Base-by-base conservation (phyloP, 92 coral and sea anemone genomes). In the Epizoanthus scotinus region DNA sequence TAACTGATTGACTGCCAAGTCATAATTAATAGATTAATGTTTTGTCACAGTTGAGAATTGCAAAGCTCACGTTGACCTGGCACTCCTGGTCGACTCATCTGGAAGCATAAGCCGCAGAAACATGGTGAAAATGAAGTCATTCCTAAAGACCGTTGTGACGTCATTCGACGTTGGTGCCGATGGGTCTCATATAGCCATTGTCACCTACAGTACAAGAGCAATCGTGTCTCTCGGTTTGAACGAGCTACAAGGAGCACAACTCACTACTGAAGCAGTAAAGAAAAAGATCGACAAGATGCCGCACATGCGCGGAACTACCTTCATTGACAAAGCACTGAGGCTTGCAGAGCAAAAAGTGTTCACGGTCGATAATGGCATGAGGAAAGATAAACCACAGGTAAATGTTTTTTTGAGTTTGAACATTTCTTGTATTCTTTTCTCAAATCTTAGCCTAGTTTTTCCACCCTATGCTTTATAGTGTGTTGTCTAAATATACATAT, bases 41-140 rank as follows among this genome's bases (percentile, higher is more conserved):
- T 17, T 26, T 28, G 21, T 52, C 22, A 5, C 62, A 71, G 78
- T 71, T 28, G 14, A 71, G 42, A 47, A 52, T 60, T 71, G 78
- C 40, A 27, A 71, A 47, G 44, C 78, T 25, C 62, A 71, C 6
- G 78, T 71, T 50, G 78, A 71, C 52, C 20, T 71, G 62, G 78
- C 61, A 0, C 78, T 71, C 44, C 40, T 71, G 40, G 78, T 71
- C 22, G 78, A 71, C 8, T 71, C 78, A 7, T 71, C 78, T 18
- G 78, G 78, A 13, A 71, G 78, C 18, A 71, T 71, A 8, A 71
- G 78, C 44, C 78, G 78, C 78, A 71, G 78, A 9, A 71, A 71
- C 24, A 47, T 71, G 40, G 78, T 52, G 36, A 71, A 52, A n/a
- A 71, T 71, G 78, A 71, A 52, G 17, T 26, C 47, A 3, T 71